Evolutionary conservation across 1,140 invertebrate species (phyloP).

Genomic region (Heliconius hermathena): DNA sequence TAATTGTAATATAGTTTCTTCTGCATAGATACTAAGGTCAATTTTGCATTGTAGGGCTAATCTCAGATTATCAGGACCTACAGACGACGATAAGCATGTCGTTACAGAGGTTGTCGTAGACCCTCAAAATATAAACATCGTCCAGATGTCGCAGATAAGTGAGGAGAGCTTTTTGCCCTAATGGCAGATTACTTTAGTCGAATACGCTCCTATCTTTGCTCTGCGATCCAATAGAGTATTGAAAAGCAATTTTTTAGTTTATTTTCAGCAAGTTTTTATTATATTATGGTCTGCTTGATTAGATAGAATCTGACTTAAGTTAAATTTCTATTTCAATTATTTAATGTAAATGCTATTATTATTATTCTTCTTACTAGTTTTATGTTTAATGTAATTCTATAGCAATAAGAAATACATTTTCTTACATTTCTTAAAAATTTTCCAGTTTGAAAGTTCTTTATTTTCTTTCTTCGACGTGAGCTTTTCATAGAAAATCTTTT

Average conservation of each 20-base stretch:
- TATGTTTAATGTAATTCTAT: no score
- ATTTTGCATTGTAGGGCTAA: slow-evolving; percentile 48
- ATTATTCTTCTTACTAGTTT: no score
- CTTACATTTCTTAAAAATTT: no score
- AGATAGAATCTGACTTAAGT: no score
- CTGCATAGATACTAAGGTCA: slow-evolving; percentile 39
- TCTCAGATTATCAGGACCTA: slow-evolving; percentile 71
- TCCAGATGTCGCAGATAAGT: slow-evolving; percentile 77
- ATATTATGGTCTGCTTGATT: background rate
- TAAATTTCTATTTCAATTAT: no score
- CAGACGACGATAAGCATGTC: slow-evolving; percentile 70
- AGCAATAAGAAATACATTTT: no score
- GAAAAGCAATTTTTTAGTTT: slow-evolving; percentile 36
- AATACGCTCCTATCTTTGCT: slow-evolving; percentile 51
- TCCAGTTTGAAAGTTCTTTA: no score
- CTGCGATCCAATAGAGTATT: slow-evolving; percentile 37
- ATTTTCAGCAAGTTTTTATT: slow-evolving; percentile 23
- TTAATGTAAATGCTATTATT: no score
- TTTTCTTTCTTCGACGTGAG: no score
- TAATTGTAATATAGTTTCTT: slow-evolving; percentile 14
- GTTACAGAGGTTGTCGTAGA: slow-evolving; percentile 75
- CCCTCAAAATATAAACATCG: slow-evolving; percentile 78
- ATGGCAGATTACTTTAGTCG: slow-evolving; percentile 71
- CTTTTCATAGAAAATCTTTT: no score
- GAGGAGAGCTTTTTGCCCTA: slow-evolving; percentile 72